Conservation (phyloP, 2,888 invertebrate species). For the Mylabris sibirica region DNA sequence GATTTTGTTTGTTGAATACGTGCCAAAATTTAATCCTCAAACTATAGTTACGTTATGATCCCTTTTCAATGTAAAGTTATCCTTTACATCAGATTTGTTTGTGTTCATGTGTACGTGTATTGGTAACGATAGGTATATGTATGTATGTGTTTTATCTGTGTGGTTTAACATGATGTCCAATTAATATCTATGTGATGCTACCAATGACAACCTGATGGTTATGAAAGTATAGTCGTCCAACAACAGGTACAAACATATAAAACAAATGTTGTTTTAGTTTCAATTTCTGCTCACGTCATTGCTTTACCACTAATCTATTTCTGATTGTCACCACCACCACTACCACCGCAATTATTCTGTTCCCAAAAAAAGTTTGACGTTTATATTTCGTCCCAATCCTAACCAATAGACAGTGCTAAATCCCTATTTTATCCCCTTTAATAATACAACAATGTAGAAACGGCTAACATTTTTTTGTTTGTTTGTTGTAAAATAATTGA, state of each 20-base stretch:
- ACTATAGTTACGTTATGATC: conserved; percentile 2
- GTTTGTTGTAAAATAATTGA: neutral
- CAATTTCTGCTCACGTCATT: conserved; percentile 58
- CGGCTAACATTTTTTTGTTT: no score
- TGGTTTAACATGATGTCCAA: conserved; percentile 37
- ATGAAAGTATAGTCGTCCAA: conserved; percentile 16
- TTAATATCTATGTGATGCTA: conserved; percentile 41
- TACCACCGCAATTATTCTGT: no score
- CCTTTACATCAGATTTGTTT: neutral
- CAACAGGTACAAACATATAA: conserved; percentile 46
- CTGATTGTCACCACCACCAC: conserved; percentile 53
- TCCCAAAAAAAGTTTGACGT: conserved; percentile 60
- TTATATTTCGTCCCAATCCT: conserved; percentile 57
- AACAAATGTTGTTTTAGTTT: conserved; percentile 52
- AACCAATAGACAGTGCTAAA: neutral
- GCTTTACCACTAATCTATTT: conserved; percentile 59
- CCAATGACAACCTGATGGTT: conserved; percentile 40
- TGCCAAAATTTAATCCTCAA: conserved; percentile 16
- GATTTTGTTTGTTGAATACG: conserved; percentile 14
- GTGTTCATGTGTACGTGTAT: neutral
- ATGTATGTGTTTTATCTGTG: neutral
- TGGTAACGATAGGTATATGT: neutral
- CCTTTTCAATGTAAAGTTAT: conserved; percentile 1
- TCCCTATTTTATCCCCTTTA: neutral
- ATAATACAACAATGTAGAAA: neutral